Base-by-base conservation (phyloP, 2,888 invertebrate species). In the Ectemnius continuus region DNA sequence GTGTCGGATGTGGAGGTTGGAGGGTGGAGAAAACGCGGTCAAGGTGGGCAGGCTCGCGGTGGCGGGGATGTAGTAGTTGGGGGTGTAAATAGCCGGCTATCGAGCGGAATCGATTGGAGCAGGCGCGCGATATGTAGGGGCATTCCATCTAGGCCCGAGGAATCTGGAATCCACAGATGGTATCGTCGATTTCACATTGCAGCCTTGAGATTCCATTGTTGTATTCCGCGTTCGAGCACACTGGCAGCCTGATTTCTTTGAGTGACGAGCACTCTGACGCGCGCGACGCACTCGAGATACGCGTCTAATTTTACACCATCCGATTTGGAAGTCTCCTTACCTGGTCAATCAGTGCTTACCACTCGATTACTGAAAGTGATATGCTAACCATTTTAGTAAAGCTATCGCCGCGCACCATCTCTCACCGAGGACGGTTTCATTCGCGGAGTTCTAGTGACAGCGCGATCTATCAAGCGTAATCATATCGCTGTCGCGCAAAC, bases 401-500 rank as follows among this genome's bases (percentile, higher is more conserved):
- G 8, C 0, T 13, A 14, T 60, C 60, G 28, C 14, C 60, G 28
- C 14, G 26, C 8, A 8, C 23, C 23, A 60, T 60, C 36, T 58
- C 62, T 70, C 60, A 71, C 58, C 6, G 72, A 72, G 61, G 72
- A 47, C 26, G 18, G 47, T 52, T 52, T 52, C 5, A 52, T 52
- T 52, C 52, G 28, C 60, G 58, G 62, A 47, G 45, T 36, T 26
- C 16, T n/a, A 47, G n/a, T 18, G 56, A 61, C 46, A 46, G 28
- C 4, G 61, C 65, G 68, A 65, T 75, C 52, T 65, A 52, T 16
- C 26, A 14, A 46, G n/a, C 45, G 62, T 75, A 68, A 73, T 73
- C 75, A 69, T 75, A 73, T 73, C 65, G 68, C 60, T 68, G 65
- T 69, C n/a, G 52, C 16, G 14, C 5, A 16, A 16, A 14, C n/a